Evolutionary conservation across 2,888 invertebrate genomes (phyloP).

Genomic region (Harpagoxenus sublaevis): DNA sequence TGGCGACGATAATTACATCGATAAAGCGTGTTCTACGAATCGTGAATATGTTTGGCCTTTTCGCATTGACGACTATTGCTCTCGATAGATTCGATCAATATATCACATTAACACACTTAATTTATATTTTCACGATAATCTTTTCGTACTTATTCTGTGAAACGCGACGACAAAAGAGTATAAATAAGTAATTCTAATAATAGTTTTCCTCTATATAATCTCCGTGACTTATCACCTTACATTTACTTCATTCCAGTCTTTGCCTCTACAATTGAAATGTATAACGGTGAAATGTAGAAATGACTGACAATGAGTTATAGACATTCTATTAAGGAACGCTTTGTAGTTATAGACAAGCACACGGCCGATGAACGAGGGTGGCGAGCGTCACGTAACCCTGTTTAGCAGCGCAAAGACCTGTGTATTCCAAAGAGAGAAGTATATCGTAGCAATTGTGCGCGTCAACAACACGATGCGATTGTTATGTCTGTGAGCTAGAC

Average conservation of each 20-base stretch:
- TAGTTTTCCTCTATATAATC: background rate
- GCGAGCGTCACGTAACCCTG: conserved; percentile 42
- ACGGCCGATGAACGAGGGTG: background rate
- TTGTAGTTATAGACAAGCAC: background rate
- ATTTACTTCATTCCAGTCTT: background rate
- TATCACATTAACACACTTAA: background rate
- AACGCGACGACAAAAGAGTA: background rate
- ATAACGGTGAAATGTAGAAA: background rate
- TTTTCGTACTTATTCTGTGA: background rate
- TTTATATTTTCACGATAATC: background rate
- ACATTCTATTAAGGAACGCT: conserved; percentile 29
- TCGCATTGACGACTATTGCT: background rate
- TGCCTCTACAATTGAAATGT: background rate
- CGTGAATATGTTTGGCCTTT: background rate
- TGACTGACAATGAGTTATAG: background rate
- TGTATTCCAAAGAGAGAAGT: conserved; percentile 29
- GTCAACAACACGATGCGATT: conserved; percentile 58
- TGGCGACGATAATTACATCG: conserved; percentile 39
- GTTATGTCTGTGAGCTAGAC: conserved; percentile 64
- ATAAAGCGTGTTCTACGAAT: conserved; percentile 32
- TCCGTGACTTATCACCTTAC: background rate
- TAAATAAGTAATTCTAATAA: background rate
- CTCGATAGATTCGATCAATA: conserved; percentile 6
- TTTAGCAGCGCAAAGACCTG: conserved; percentile 25
- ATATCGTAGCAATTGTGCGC: conserved; percentile 34